Percentiles rank a stretch among this genome's conserved stretches.
Conservation (phyloP, 2,797 vertebrate genomes). For the Chaenodraco wilsoni region DNA sequence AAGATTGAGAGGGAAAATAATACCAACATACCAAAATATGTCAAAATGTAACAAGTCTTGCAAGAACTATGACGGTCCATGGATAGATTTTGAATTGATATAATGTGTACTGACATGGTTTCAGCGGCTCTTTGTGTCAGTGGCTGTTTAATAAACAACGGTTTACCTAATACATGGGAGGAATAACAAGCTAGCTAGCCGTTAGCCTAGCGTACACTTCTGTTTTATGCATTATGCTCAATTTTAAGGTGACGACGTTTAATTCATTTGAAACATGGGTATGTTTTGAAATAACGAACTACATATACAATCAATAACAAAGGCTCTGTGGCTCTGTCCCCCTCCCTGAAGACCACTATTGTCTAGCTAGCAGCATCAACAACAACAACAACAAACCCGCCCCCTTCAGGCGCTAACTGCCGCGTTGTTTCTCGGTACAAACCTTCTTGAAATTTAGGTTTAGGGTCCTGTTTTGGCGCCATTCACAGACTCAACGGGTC, state of each 20-base stretch:
- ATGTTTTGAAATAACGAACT: background rate
- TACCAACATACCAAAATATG: background rate
- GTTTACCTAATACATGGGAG: conserved; percentile 1
- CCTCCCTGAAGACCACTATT: conserved; percentile 26
- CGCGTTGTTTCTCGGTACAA: background rate
- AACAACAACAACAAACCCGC: conserved; percentile 79
- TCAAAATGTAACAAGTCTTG: background rate
- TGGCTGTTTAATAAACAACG: background rate
- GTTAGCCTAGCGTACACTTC: conserved; percentile 14
- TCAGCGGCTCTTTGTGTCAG: conserved; percentile 3
- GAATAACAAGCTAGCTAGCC: conserved; percentile 33
- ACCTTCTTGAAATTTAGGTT: conserved; percentile 99
- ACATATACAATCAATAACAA: too few relatives aligned
- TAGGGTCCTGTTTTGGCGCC: conserved; percentile 99
- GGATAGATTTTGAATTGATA: too few relatives aligned
- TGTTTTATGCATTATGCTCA: background rate
- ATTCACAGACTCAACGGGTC: conserved; percentile 91
- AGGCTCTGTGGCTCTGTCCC: background rate
- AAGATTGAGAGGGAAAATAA: background rate
- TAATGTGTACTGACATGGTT: background rate
- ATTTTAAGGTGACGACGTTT: background rate
- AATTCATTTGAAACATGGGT: rapidly evolving
- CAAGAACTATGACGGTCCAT: background rate
- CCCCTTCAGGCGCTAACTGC: conserved; percentile 42
- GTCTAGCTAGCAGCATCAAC: conserved; percentile 53